Percentiles rank a stretch among this genome's conserved stretches.
Conservation (phyloP, 2,888 invertebrate genomes). For the Empis livida region DNA sequence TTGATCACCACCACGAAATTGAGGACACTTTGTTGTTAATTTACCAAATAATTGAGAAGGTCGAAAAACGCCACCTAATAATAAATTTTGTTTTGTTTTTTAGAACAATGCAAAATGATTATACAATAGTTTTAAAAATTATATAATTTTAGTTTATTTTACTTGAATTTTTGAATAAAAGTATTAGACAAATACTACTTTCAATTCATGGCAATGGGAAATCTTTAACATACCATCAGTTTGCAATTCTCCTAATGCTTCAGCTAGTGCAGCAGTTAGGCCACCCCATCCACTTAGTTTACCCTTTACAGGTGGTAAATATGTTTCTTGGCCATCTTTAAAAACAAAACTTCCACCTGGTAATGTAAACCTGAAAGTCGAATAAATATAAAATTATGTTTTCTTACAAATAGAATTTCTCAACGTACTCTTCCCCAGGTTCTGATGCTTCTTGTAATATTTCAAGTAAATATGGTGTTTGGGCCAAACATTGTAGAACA, state of each 20-base stretch:
- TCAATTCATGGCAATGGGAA: no score
- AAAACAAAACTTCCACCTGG: conserved; percentile 57
- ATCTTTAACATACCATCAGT: conserved; percentile 26
- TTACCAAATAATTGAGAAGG: conserved; percentile 51
- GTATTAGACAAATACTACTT: no score
- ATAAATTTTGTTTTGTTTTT: no score
- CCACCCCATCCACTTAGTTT: conserved; percentile 54
- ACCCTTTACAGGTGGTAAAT: conserved; percentile 50
- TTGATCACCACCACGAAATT: conserved; percentile 88
- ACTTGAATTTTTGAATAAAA: no score
- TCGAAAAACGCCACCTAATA: conserved; percentile 47
- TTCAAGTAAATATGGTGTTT: conserved; percentile 64
- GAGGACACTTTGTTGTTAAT: conserved; percentile 55
- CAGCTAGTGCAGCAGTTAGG: conserved; percentile 52
- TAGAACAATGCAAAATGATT: neutral
- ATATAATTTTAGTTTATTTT: neutral
- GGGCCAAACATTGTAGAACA: conserved; percentile 83
- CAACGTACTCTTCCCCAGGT: conserved; percentile 46
- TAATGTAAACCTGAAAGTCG: conserved; percentile 45
- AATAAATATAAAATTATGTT: neutral
- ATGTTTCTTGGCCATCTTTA: conserved; percentile 39
- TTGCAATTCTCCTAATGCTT: conserved; percentile 57
- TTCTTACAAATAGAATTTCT: neutral
- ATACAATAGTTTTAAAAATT: neutral
- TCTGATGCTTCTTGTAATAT: conserved; percentile 56